Evolutionary conservation across 1,140 invertebrate species (phyloP).

Genomic region (Melipona quadrifasciata): DNA sequence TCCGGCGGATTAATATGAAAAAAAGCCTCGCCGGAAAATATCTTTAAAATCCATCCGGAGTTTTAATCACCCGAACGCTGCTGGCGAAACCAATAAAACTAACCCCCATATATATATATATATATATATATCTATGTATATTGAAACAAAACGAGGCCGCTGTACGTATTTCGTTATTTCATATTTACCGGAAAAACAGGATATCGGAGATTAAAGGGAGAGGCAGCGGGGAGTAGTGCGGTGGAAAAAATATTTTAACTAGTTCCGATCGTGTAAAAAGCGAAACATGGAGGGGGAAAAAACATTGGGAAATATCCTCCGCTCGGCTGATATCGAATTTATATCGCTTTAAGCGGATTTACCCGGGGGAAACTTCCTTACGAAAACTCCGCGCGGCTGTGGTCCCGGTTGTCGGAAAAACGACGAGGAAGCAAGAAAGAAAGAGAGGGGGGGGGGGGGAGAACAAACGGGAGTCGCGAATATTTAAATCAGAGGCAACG

Average conservation of each 20-base stretch:
- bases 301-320: background rate
- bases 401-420: background rate
- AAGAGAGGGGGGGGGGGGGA: too few species aligned
- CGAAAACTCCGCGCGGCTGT: background rate
- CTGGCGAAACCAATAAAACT: conserved; percentile 16
- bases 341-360: too few species aligned
- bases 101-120: background rate
- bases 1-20: background rate
- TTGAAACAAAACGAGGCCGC: background rate
- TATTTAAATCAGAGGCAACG: conserved; percentile 6
- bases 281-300: background rate
- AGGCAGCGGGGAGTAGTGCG: background rate
- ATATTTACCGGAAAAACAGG: conserved; percentile 17
- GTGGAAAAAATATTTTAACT: background rate
- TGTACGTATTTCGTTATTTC: background rate
- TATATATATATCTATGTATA: background rate
- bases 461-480: too few species aligned
- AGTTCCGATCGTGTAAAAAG: background rate
- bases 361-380: background rate
- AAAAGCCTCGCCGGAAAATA: conserved; percentile 1
- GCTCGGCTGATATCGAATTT: background rate
- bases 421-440: background rate
- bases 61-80: conserved; percentile 24
- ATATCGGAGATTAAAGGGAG: background rate
- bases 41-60: conserved; percentile 25